Percentiles rank a stretch among this genome's conserved stretches.
Conservation (phyloP, 2,888 invertebrate genomes). For the Calliopum simillimum region DNA sequence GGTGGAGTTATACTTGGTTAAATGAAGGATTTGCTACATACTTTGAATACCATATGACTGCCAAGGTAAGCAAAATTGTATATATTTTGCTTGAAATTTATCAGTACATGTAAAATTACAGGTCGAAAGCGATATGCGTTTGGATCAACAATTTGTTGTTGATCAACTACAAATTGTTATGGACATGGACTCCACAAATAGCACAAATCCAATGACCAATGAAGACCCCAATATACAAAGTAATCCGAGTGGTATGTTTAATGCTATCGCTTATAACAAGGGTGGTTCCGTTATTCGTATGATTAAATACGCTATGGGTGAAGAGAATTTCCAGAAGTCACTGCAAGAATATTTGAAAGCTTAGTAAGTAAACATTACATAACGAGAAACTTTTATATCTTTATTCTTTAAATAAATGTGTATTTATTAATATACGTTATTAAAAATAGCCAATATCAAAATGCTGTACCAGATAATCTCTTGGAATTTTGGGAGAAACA, state of each 20-base stretch:
- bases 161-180: constrained; percentile 77
- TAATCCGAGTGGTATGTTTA: constrained; percentile 74
- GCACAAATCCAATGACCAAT: constrained; percentile 73
- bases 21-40: constrained; percentile 78
- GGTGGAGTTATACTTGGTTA: constrained; percentile 73
- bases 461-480: constrained; percentile 69
- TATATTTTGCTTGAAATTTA: too few species aligned
- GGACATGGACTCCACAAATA: constrained; percentile 70
- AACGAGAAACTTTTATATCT: background rate
- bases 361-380: constrained; percentile 50
- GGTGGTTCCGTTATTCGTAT: constrained; percentile 76
- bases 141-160: constrained; percentile 77
- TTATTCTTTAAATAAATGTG: too few species aligned
- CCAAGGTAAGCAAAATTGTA: constrained; percentile 47
- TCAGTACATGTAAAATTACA: constrained; percentile 49
- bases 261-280: constrained; percentile 77
- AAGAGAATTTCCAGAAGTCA: constrained; percentile 69
- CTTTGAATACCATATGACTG: constrained; percentile 76
- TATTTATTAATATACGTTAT: too few species aligned
- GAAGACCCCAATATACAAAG: constrained; percentile 70
- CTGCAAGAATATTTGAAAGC: constrained; percentile 70
- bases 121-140: constrained; percentile 74
- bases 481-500: constrained; percentile 67
- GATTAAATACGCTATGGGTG: constrained; percentile 74
- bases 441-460: constrained; percentile 50